These are phyloP conservation scores for Rhopalosiphum padi DNA, from an alignment of 1,140 invertebrate genomes.

Conservation along the genomic window DNA sequence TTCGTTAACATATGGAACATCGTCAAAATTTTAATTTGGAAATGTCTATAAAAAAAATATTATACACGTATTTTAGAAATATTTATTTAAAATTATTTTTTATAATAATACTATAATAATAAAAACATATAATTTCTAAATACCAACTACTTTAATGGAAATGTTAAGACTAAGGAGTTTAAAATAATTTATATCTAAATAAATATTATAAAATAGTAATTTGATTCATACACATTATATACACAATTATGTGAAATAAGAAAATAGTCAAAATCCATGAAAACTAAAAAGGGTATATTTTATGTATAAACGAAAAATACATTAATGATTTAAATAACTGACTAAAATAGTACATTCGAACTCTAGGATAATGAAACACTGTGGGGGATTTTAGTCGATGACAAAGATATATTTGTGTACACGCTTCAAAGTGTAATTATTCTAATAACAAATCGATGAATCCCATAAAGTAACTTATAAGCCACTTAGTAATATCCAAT, in stretches of 20 bases:
- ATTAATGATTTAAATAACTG: neutral
- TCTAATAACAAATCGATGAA: neutral
- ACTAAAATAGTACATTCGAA: neutral
- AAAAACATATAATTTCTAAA: too few relatives aligned
- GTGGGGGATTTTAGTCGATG: neutral
- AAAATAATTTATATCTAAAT: slow-evolving; percentile 17
- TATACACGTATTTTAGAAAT: too few relatives aligned
- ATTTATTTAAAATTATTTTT: neutral
- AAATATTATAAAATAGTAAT: neutral
- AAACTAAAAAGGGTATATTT: neutral
- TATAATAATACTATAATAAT: too few relatives aligned
- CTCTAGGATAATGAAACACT: neutral
- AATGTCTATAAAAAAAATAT: neutral
- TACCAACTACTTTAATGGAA: too few relatives aligned
- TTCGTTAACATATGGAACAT: too few relatives aligned
- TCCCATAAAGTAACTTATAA: neutral
- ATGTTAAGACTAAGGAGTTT: too few relatives aligned
- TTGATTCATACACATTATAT: neutral
- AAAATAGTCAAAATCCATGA: neutral
- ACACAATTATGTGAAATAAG: neutral
- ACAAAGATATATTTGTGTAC: neutral
- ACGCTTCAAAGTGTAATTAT: neutral
- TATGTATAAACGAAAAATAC: neutral
- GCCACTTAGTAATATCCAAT: neutral
- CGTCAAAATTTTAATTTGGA: too few relatives aligned